phyloP scores from a whole-genome alignment of 2,113 vertebrate species.

The Lynx canadensis region DNA sequence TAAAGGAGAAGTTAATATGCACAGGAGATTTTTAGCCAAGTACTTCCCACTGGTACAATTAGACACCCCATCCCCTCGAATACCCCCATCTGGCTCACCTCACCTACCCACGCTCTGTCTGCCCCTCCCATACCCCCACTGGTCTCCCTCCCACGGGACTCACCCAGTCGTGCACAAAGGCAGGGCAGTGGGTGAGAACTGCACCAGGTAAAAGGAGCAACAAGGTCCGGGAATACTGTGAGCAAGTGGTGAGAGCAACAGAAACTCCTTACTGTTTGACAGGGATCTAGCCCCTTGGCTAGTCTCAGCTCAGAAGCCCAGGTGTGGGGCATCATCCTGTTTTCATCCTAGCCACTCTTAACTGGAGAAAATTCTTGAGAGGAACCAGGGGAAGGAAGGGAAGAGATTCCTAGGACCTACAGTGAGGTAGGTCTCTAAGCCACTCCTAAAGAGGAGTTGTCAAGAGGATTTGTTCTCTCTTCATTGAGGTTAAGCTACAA shows the following conservation, averaged over 20 bases:
- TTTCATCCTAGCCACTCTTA: neutral
- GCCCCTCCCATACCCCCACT: slow-evolving; percentile 22
- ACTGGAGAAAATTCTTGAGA: neutral
- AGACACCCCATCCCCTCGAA: neutral
- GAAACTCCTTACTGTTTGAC: neutral
- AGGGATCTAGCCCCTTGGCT: neutral
- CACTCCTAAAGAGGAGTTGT: neutral
- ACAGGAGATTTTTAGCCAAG: neutral
- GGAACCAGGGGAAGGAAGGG: neutral
- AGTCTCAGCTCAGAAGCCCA: neutral
- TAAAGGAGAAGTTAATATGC: slow-evolving; percentile 23
- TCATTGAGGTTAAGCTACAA: neutral
- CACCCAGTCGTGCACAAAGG: neutral
- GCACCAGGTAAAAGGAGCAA: neutral
- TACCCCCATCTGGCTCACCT: slow-evolving; percentile 22
- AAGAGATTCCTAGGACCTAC: neutral
- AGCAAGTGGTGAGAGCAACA: neutral
- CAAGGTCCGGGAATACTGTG: neutral
- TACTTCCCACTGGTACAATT: neutral
- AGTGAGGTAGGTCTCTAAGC: neutral
- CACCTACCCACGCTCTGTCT: slow-evolving; percentile 26
- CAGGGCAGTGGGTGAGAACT: neutral
- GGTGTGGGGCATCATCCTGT: neutral
- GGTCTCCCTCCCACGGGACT: neutral
- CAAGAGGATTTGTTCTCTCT: neutral